Percentiles rank a stretch among this genome's conserved stretches.
phyloP scores from a whole-genome alignment of 2,113 vertebrate genomes.

The Chlorodrepanis virens region DNA sequence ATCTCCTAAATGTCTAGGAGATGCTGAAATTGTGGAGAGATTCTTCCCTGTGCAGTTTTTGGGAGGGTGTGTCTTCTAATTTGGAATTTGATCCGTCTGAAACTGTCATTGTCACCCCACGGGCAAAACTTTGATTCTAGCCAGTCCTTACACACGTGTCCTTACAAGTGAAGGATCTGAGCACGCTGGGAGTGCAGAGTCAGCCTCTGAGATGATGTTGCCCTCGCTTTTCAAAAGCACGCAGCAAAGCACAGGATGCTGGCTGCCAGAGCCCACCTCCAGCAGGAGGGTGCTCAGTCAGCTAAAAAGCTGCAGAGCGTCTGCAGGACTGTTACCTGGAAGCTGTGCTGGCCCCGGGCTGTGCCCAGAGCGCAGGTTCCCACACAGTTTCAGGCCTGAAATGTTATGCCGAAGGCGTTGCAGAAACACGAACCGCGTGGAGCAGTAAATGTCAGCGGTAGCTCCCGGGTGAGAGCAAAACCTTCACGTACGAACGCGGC shows the following conservation, averaged over 20 bases:
- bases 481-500: accelerated
- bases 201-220: not conserved
- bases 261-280: not conserved
- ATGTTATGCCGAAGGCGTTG: not conserved
- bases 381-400: not conserved
- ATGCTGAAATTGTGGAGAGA: not conserved
- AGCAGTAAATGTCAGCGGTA: not conserved
- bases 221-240: not conserved
- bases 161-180: constrained; percentile 36
- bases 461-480: not conserved
- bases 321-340: not conserved
- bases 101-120: constrained; percentile 16
- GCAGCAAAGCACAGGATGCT: not conserved
- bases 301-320: not conserved
- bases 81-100: constrained; percentile 12
- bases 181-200: not conserved
- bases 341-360: not conserved
- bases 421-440: not conserved
- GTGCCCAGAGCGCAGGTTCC: not conserved
- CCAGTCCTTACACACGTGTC: not conserved
- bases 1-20: not conserved
- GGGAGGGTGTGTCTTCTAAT: constrained; percentile 2
- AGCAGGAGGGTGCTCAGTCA: not conserved
- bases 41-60: not conserved
- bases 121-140: not conserved